Conservation (phyloP, 2,888 invertebrate species). For the Tuberolachnus salignus region DNA sequence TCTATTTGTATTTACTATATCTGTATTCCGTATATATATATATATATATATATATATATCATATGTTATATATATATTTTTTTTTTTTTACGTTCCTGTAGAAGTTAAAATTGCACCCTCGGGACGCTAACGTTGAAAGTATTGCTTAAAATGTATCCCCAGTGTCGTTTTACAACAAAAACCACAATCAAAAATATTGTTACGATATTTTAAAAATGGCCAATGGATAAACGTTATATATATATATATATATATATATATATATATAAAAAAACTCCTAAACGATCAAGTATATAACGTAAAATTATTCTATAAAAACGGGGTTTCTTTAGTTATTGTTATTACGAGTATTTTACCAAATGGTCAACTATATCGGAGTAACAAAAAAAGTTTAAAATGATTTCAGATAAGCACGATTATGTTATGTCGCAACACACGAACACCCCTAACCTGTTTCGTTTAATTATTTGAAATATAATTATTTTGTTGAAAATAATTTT, state of each 20-base stretch:
- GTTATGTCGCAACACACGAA: too few species aligned
- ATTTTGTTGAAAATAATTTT: not conserved
- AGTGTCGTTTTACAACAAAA: conserved; percentile 35
- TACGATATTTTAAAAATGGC: not conserved
- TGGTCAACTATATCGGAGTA: not conserved
- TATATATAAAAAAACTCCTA: not conserved
- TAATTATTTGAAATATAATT: not conserved
- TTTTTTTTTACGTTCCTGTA: conserved; percentile 24
- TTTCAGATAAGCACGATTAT: not conserved
- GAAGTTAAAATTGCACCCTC: conserved; percentile 37
- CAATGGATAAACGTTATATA: conserved; percentile 21
- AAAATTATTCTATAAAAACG: not conserved
- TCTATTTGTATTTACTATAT: not conserved
- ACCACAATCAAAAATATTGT: conserved; percentile 44
- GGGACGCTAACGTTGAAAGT: conserved; percentile 18
- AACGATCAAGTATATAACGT: not conserved
- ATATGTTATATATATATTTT: conserved; percentile 1
- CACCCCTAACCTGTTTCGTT: not conserved
- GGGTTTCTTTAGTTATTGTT: not conserved
- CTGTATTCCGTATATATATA: too few species aligned
- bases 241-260: too few species aligned
- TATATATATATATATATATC: conserved; percentile 1
- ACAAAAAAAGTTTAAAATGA: not conserved
- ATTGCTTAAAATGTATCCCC: conserved; percentile 44
- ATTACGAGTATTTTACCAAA: not conserved